Conservation (phyloP, 2,888 invertebrate genomes). For the Crossocerus cetratus region DNA sequence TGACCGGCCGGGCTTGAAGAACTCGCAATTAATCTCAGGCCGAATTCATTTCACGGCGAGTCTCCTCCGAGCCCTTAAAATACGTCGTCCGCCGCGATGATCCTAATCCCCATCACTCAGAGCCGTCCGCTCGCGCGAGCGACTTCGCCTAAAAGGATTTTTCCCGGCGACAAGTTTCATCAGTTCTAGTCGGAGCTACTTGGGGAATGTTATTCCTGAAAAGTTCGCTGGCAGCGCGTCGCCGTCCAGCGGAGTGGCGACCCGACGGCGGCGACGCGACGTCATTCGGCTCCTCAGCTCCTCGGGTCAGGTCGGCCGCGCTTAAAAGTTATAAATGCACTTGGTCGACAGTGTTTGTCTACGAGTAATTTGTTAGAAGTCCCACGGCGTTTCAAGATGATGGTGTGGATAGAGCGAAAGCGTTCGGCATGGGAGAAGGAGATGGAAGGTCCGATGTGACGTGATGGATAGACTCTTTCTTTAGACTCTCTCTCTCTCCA, state of each 20-base stretch:
- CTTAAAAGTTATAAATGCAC: constrained; percentile 46
- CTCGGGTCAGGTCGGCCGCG: constrained; percentile 15
- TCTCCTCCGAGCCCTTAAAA: neutral
- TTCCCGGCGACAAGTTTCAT: neutral
- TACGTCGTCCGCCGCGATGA: neutral
- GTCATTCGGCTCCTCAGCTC: constrained; percentile 24
- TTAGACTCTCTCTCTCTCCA: too few species aligned
- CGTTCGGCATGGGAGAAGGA: neutral
- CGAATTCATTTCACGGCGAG: neutral
- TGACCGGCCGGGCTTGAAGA: neutral
- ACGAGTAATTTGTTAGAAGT: constrained; percentile 12
- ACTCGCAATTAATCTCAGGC: constrained; percentile 10
- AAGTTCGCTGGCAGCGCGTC: constrained; percentile 5
- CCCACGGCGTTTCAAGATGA: neutral
- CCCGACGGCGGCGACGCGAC: neutral
- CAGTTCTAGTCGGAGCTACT: neutral
- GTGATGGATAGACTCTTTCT: too few species aligned
- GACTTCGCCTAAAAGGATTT: constrained; percentile 6
- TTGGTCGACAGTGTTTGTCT: constrained; percentile 27
- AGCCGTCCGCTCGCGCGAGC: neutral
- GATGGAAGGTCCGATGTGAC: neutral
- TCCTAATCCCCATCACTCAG: neutral
- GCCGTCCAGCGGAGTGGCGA: constrained; percentile 36
- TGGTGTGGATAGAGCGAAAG: constrained; percentile 1
- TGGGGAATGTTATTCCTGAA: constrained; percentile 3